These are phyloP conservation scores for Ancistrus triradiatus DNA, from an alignment of 2,113 vertebrate genomes.

Conservation along the genomic window DNA sequence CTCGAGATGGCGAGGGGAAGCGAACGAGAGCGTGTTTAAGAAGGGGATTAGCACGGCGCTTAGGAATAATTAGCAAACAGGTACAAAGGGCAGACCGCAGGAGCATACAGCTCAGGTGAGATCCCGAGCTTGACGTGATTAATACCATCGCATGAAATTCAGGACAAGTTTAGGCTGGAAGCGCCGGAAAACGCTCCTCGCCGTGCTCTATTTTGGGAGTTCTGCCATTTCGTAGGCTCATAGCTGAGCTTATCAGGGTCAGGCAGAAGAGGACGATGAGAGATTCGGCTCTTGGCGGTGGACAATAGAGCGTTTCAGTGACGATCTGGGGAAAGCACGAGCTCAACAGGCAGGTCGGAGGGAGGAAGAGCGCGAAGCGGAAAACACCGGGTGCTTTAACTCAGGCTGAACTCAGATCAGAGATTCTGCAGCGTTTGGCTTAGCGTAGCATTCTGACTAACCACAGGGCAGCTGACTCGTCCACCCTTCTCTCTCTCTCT, in stretches of 20 bases:
- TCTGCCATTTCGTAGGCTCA: not conserved
- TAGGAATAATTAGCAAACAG: too few species aligned
- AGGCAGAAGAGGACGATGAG: not conserved
- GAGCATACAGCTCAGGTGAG: too few species aligned
- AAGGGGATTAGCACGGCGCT: too few species aligned
- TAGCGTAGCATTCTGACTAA: too few species aligned
- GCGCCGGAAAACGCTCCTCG: not conserved
- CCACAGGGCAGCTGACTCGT: slow-evolving; percentile 37
- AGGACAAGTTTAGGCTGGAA: not conserved
- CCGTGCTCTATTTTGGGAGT: not conserved
- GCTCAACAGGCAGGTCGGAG: not conserved
- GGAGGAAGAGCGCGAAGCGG: slow-evolving; percentile 4
- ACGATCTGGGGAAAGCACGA: slow-evolving; percentile 8
- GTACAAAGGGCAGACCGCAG: too few species aligned
- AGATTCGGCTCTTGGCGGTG: not conserved
- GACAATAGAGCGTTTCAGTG: slow-evolving; percentile 6
- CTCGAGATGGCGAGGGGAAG: too few species aligned
- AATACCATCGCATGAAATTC: not conserved
- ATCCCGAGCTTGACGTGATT: not conserved
- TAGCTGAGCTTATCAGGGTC: too few species aligned
- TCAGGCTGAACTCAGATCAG: slow-evolving; percentile 33
- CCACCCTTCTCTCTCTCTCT: not conserved
- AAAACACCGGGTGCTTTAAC: not conserved
- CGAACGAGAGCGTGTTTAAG: too few species aligned
- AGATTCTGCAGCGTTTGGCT: too few species aligned